phyloP scores from a whole-genome alignment of 2,888 invertebrate species.

The Lasius fuliginosus region DNA sequence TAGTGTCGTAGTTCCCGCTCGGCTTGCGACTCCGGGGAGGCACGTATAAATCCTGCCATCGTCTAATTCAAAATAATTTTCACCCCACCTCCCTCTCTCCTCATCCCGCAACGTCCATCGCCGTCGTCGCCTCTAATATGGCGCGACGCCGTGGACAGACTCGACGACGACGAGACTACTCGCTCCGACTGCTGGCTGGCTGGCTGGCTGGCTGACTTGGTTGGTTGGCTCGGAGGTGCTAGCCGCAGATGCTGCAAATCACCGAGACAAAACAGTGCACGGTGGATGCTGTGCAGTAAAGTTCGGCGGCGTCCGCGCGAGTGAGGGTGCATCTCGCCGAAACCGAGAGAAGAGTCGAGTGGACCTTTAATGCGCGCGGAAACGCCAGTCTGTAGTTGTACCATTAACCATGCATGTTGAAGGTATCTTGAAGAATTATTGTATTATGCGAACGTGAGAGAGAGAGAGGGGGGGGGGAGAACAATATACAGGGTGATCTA shows the following conservation, averaged over 20 bases:
- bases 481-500: no score
- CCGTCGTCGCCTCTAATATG: constrained; percentile 63
- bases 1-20: constrained; percentile 25
- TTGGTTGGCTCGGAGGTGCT: constrained; percentile 76
- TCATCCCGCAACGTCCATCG: constrained; percentile 20
- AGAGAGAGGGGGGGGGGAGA: no score
- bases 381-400: constrained; percentile 39
- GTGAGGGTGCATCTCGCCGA: constrained; percentile 35
- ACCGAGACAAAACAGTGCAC: constrained; percentile 83
- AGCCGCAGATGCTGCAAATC: constrained; percentile 85
- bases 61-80: constrained; percentile 80
- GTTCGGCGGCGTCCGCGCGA: constrained; percentile 71
- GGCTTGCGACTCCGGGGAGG: constrained; percentile 47
- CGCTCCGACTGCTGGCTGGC: constrained; percentile 57
- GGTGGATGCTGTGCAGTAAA: constrained; percentile 78
- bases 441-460: neutral
- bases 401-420: constrained; percentile 15
- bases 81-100: constrained; percentile 50
- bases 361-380: constrained; percentile 46
- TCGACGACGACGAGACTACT: constrained; percentile 53
- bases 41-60: constrained; percentile 78
- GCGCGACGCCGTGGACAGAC: constrained; percentile 51
- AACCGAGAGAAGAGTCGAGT: constrained; percentile 16
- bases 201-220: constrained; percentile 58
- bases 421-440: constrained; percentile 29